Evolutionary conservation across 2,888 invertebrate species (phyloP), one percentile per base, ranked within the genome.

Genomic region (Patella caerulea): DNA sequence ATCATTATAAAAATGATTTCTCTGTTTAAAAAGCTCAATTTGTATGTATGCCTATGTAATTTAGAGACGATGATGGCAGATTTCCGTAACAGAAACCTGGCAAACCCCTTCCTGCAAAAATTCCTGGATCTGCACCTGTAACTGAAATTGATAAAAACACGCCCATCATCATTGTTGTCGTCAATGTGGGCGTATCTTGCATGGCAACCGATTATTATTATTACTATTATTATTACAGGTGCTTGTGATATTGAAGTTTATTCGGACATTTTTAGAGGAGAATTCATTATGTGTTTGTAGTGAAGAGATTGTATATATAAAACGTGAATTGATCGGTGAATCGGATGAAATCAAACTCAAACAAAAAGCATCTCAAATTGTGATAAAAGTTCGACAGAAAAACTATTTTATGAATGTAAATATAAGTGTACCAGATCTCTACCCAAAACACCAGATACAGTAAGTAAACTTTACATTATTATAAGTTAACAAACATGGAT

Each of bases 281-380:
- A 95, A 95, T 91, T 94, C 95, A 0, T 91, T 95, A 4, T 94
- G 94, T 87, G 94, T 95, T 78, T 95, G 95, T 85, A 94, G 94
- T 83, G 94, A 95, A 86, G 95, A 95, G 91, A 94, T 95, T 79
- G 92, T 93, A 79, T 89, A 92, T 71, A 89, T 95, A 75, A 94
- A 94, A 83, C 92, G 92, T 80, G 84, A 88, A 54, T 90, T 93
- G 34, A 87, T 94, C 5, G 73, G 78, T 9, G 85, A 86, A 4
- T 87, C 89, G 15, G 94, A 94, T 86, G 94, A 94, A 85, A 88
- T 95, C 5, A 95, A 94, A 89, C 90, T 95, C 53, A 94, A 94
- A 83, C 95, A 95, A 86, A 95, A 95, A 87, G 92, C 91, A 34
- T 94, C 95, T 1, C 92, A 93, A 73, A 91, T 95, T 52, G 87